Evolutionary conservation across 2,888 invertebrate species (phyloP), one percentile per base, ranked within the genome.

Genomic region (Mythimna vitellina): DNA sequence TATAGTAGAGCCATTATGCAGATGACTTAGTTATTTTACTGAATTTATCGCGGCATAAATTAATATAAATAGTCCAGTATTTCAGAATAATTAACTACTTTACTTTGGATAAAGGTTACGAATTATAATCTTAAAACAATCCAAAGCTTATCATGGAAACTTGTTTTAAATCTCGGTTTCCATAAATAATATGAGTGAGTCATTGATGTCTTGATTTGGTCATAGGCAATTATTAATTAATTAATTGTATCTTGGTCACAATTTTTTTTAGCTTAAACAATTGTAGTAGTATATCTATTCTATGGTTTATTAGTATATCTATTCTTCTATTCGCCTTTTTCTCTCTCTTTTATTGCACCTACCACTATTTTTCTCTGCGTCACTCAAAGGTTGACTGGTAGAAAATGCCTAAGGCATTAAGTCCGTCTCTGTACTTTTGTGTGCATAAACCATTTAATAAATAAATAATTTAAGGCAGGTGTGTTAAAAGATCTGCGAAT

Each of bases 1-100:
- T 58, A 53, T 42, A 8, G 8, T 38, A n/a, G 35, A 54, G 29
- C 29, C 7, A 63, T 60, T 60, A 63, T 72, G 63, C 17, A 60
- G 38, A 76, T 46, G 54, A 38, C 10, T 12, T 54, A 65, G 14
- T 49, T 1, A 64, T 62, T 66, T 64, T 51, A 42, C 57, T 63
- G 8, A 69, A 65, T 14, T 54, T 22, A 49, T 80, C 38, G 3
- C 22, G 17, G 22, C 20, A 63, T 35, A 14, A 12, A 54, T 53
- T 42, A 53, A 62, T 0, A 65, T 46, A 38, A 57, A 62, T 57
- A 32, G 17, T 6, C 14, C 4, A 20, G 9, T 62, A 65, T 53
- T 65, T 53, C 25, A 22, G 7, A 42, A 49, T 22, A 56, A 46
- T 29, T 20, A 25, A 35, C n/a, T 29, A 53, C 14, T 38, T 35